Base-by-base conservation (phyloP, 2,888 invertebrate genomes). In the Charanyca ferruginea region DNA sequence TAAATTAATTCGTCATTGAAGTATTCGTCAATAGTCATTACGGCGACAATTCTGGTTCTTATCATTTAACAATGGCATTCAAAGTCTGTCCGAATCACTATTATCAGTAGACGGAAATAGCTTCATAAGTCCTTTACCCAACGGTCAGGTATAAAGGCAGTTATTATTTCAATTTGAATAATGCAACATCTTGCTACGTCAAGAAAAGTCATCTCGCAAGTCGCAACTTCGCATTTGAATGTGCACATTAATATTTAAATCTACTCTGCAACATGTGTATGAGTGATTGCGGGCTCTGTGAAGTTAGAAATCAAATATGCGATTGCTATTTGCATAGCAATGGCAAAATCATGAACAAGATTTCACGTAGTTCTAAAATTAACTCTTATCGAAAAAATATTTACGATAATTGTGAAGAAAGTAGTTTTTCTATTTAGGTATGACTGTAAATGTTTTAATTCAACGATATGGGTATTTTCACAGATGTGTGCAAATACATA, bases 181-280 rank as follows among this genome's bases (percentile, higher is more conserved):
- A 68, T 53, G 38, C 49, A 73, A n/a, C 6, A 1, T 32, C 28
- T 28, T 73, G 22, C 16, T 16, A 51, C 18, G n/a, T 25, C 41
- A 45, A 23, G 8, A 1, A 20, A 57, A 13, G 20, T 18, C 20
- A 51, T 38, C 35, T 52, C n/a, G 9, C 20, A 5, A 52, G 28
- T 52, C n/a, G 9, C 20, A 5, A 52, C 13, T 44, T 57, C 35
- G 13, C 13, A 44, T 44, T 22, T 49, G 22, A 13, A 41, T 47
- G 20, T 1, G 13, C 20, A 22, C 25, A 41, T 73, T 25, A 73
- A 51, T 69, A 73, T 55, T 45, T 48, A 53, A 55, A 66, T 41
- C 20, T 18, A 28, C 44, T 42, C 20, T 57, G 20, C 44, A 73
- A 9, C 18, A 23, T 28, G 2, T 23, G n/a, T n/a, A 20, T 49